phyloP scores from a whole-genome alignment of 2,888 invertebrate genomes.

The Encarsia formosa region DNA sequence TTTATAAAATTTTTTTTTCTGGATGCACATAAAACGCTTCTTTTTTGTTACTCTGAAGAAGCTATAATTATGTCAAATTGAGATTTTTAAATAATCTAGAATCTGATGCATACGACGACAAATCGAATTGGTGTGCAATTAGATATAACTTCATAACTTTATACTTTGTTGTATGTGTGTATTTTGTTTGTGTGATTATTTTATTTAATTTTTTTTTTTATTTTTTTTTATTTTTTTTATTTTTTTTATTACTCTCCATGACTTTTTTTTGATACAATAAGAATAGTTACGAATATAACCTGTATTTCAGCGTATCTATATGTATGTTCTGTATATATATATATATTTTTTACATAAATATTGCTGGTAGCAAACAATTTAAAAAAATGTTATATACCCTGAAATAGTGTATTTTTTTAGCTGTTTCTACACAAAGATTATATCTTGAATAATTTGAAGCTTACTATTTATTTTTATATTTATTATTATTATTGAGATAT shows the following conservation, averaged over 20 bases:
- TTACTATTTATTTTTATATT: constrained; percentile 1
- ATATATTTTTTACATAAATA: constrained; percentile 40
- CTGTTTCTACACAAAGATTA: constrained; percentile 14
- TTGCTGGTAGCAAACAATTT: constrained; percentile 43
- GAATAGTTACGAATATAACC: constrained; percentile 26
- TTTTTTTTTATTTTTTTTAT: constrained; percentile 8
- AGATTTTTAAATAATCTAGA: background rate
- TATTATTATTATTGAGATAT: constrained; percentile 17
- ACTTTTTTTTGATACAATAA: constrained; percentile 19
- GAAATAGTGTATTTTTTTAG: constrained; percentile 40
- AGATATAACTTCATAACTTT: background rate
- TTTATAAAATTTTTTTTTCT: no score
- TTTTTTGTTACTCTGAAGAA: no score
- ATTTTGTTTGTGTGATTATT: constrained; percentile 12
- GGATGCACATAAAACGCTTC: no score
- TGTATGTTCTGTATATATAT: background rate
- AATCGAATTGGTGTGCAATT: constrained; percentile 15
- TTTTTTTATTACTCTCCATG: constrained; percentile 14
- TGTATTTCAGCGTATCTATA: background rate
- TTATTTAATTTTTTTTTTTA: background rate
- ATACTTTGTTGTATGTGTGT: constrained; percentile 15
- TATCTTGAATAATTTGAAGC: constrained; percentile 12
- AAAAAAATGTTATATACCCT: constrained; percentile 43
- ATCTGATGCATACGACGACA: constrained; percentile 16
- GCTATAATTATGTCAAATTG: background rate